Base-by-base conservation (phyloP, 2,797 vertebrate species). In the Hirundo rustica region DNA sequence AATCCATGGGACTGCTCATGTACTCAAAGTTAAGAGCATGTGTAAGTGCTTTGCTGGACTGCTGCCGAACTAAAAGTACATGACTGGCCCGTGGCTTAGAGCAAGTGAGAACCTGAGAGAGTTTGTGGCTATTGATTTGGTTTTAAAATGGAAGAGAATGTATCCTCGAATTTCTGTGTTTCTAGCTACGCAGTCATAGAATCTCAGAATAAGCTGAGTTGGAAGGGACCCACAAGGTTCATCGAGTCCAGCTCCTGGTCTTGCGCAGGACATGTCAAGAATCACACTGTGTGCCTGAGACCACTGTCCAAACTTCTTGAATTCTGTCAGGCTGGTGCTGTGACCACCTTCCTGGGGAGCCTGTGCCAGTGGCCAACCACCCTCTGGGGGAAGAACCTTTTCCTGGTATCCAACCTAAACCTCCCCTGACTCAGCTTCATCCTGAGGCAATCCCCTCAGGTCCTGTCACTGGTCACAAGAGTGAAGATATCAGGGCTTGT, bases 41-140 rank as follows among this genome's bases (percentile, higher is more conserved):
- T 1, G 0, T 44, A 85, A 96, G 88, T 95, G 79, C 74, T 94
- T 93, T 88, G 13, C 71, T 95, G 96, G 89, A 67, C 40, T 27
- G 42, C 26, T 64, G 93, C 88, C 42, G 15, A 82, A 26, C 14
- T 32, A 5, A 47, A 72, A 88, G 57, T 38, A 34, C 34, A 32
- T 7, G 66, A 40, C 53, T 9, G 1, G 26, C 13, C 38, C 1
- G 0, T 11, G 22, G 42, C 48, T 88, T 44, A 40, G 74, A 85
- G 42, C 2, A 51, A 70, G 26, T 2, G 47, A 81, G 73, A 70
- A 60, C 12, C 47, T 47, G 51, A 60, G 51, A 57, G 58, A 51
- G 9, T 26, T 64, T 47, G 54, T 61, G 18, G 44, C 53, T 76
- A 13, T 79, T 62, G 29, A 40, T 65, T 62, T 42, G 15, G 5